Percentiles rank a stretch among this genome's conserved stretches.
Evolutionary conservation across 2,888 invertebrate genomes (phyloP).

Genomic region (Lochmaea crataegi): DNA sequence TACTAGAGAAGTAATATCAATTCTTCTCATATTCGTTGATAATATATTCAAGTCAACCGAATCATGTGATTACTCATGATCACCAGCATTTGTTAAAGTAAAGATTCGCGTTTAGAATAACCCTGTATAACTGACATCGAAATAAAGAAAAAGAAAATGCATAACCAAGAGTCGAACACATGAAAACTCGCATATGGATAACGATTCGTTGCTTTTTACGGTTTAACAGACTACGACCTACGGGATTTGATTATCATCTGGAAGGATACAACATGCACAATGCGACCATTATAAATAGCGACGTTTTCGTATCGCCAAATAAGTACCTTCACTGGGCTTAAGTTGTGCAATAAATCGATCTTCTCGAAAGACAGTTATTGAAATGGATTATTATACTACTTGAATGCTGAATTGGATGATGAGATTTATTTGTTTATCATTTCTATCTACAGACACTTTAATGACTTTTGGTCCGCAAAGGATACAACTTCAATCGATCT

Average conservation of each 20-base stretch:
- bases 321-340: not conserved
- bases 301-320: slow-evolving; percentile 5
- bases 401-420: not conserved
- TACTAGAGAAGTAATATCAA: too few species aligned
- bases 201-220: not conserved
- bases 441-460: not conserved
- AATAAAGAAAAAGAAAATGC: too few species aligned
- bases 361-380: not conserved
- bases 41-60: too few species aligned
- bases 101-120: too few species aligned
- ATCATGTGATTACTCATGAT: too few species aligned
- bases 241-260: slow-evolving; percentile 9
- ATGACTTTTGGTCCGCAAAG: not conserved
- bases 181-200: not conserved
- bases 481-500: not conserved
- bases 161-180: not conserved
- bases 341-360: slow-evolving; percentile 2
- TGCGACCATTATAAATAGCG: slow-evolving; percentile 8
- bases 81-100: too few species aligned
- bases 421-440: not conserved
- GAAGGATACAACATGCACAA: slow-evolving; percentile 4
- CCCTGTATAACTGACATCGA: too few species aligned
- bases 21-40: too few species aligned
- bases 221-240: slow-evolving; percentile 1
- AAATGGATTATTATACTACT: slow-evolving; percentile 1